Conservation (phyloP, 30 jellyfish, hydroid and myxozoan species). For the Turritopsis dohrnii region DNA sequence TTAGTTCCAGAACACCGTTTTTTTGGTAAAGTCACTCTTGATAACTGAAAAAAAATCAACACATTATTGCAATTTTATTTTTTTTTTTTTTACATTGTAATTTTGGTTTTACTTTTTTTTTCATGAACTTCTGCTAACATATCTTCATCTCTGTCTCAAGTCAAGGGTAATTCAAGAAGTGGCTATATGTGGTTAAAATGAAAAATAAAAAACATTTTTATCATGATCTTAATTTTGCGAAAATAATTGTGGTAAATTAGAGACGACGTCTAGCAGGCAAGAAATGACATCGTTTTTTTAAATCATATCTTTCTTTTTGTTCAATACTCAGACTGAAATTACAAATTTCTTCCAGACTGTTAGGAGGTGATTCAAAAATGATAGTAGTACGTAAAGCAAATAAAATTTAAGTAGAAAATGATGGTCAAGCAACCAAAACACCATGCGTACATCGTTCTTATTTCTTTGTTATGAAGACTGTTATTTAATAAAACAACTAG, state of each 20-base stretch:
- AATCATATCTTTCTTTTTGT: no score
- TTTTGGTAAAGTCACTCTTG: background rate
- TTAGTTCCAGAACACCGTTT: background rate
- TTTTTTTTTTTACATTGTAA: background rate
- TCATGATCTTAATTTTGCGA: background rate
- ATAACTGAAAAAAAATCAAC: no score
- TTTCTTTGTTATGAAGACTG: background rate
- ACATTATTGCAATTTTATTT: background rate
- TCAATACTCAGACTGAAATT: no score
- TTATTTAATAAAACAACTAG: background rate
- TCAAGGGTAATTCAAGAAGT: background rate
- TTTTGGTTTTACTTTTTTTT: background rate
- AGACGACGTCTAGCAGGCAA: background rate
- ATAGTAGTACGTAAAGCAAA: background rate
- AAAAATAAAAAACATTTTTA: background rate
- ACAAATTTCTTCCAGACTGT: background rate
- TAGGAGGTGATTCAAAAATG: background rate
- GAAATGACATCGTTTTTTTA: background rate
- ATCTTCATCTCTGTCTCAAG: background rate
- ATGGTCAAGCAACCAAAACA: background rate
- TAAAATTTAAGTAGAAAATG: background rate
- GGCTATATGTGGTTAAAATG: background rate
- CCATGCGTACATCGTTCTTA: background rate
- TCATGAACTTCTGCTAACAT: no score
- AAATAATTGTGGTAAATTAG: background rate